Evolutionary conservation across 2,888 invertebrate species (phyloP), one percentile per base, ranked within the genome.

Genomic region (Hirtodrosophila cameraria): DNA sequence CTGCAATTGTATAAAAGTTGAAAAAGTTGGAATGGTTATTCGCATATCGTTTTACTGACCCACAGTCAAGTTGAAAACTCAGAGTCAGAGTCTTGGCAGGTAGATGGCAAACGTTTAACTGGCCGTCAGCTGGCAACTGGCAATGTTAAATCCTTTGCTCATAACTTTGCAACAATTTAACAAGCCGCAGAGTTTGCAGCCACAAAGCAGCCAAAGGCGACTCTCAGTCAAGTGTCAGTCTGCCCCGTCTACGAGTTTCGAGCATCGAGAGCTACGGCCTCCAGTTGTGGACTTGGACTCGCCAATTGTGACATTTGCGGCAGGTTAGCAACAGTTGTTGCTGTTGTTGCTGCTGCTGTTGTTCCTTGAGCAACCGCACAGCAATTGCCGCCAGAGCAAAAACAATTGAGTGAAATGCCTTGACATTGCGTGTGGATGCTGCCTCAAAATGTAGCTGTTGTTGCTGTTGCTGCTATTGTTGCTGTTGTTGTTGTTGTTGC

Each of bases 361-460:
- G 55, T 53, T 28, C 13, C 45, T 39, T 30, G 33, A 27, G 13
- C 57, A 75, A 71, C 78, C 69, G 73, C 85, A 77, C 65, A 81
- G 84, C 84, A 82, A 73, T 71, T 82, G 83, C 85, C 76, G 73
- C 72, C 46, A 41, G 43, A 50, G 39, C 79, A 69, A 54, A 83
- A 72, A 65, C 68, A 58, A 68, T 82, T 80, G 80, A 82, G 78
- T 77, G 77, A 86, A 82, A 83, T 86, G 77, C 76, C 75, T 78
- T 81, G 74, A 76, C 85, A 86, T 83, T 84, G 85, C 85, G 83
- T 81, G 82, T 55, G 74, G 71, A 80, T 76, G 83, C 69, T 79
- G 79, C 57, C 46, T 45, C 55, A 48, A 48, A 35, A 23, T 73
- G 54, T 25, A 60, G 57, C 31, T 30, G 35, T 30, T 46, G 48